phyloP scores from a whole-genome alignment of 2,797 vertebrate genomes.

The Xiphorhynchus erythropygius region DNA sequence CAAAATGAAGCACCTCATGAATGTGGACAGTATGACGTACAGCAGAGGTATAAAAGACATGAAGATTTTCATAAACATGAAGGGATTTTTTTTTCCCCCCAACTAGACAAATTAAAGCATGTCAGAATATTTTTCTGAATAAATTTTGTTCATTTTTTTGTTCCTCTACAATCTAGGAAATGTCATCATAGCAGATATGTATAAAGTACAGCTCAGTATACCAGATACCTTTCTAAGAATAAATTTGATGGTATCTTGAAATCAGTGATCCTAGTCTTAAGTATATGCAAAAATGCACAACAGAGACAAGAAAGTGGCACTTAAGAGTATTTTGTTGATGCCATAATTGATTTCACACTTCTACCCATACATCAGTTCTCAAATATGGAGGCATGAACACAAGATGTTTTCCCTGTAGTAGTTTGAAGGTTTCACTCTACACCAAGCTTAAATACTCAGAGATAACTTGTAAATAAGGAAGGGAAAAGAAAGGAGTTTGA shows the following conservation, averaged over 20 bases:
- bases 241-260: neutral
- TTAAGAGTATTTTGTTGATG: neutral
- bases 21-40: neutral
- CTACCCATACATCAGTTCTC: neutral
- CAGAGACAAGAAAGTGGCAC: neutral
- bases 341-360: neutral
- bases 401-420: neutral
- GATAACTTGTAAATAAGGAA: neutral
- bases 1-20: conserved; percentile 19
- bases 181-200: neutral
- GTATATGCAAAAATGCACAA: neutral
- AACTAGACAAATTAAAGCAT: conserved; percentile 33
- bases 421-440: neutral
- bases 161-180: neutral
- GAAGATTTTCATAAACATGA: conserved; percentile 49
- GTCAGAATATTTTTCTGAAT: conserved; percentile 47
- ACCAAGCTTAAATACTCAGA: neutral
- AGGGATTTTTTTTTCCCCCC: conserved; percentile 24
- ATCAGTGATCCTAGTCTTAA: conserved; percentile 40
- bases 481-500: neutral
- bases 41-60: neutral
- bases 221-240: neutral
- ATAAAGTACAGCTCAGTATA: neutral
- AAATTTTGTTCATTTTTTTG: conserved; percentile 1
- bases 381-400: neutral